Percentiles rank a stretch among this genome's conserved stretches.
Conservation (phyloP, 1,140 invertebrate genomes). For the Latrodectus geometricus region DNA sequence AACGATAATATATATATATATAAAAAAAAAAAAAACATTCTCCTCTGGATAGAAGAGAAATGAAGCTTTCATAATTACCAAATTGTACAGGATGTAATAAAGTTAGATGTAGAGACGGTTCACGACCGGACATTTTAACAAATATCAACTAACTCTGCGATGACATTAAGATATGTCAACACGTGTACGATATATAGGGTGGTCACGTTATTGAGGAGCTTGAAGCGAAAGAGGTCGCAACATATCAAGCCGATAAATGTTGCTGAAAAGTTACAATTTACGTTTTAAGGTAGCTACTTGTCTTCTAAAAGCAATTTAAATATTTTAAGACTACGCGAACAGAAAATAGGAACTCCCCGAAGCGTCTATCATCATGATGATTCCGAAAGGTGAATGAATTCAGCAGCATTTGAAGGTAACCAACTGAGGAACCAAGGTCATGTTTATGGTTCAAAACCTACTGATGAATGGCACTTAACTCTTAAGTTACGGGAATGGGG, state of each 20-base stretch:
- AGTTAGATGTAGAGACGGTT: background rate
- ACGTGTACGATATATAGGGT: background rate
- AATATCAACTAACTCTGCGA: background rate
- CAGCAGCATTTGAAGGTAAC: conserved; percentile 11
- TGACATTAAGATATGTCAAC: background rate
- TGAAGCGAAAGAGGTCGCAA: background rate
- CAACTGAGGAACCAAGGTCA: conserved; percentile 37
- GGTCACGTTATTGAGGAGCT: background rate
- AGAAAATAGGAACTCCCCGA: background rate
- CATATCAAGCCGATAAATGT: background rate
- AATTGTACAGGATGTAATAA: conserved; percentile 7
- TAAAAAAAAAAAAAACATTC: conserved; percentile 38
- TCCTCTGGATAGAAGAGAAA: background rate
- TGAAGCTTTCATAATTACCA: conserved; percentile 26
- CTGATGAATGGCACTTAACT: conserved; percentile 23
- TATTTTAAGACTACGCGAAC: conserved; percentile 13
- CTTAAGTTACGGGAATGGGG: background rate
- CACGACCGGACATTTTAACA: background rate
- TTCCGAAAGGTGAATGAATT: conserved; percentile 39
- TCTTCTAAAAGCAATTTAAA: conserved; percentile 29
- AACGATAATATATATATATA: conserved; percentile 41
- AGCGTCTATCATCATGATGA: conserved; percentile 16
- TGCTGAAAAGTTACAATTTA: background rate
- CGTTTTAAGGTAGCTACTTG: background rate
- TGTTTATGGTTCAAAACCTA: conserved; percentile 13